Percentiles rank a stretch among this genome's conserved stretches.
Evolutionary conservation across 2,797 vertebrate genomes (phyloP).

Genomic region (Aulostomus chinensis): DNA sequence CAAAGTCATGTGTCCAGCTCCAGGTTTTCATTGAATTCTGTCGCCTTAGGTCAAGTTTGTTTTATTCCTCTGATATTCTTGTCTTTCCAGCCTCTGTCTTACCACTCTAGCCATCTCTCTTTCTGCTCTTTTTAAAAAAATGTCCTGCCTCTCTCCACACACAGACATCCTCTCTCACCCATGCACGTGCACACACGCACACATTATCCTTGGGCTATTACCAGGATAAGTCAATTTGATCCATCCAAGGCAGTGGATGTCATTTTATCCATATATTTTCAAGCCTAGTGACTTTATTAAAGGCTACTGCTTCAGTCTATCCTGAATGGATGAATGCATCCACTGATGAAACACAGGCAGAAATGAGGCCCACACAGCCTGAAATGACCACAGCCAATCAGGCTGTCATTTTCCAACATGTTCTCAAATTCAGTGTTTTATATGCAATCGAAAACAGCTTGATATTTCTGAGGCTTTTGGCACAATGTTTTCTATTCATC

Average conservation of each 20-base stretch:
- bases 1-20: conserved; percentile 91
- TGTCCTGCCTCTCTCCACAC: conserved; percentile 23
- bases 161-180: conserved; percentile 32
- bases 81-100: conserved; percentile 71
- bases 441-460: conserved; percentile 72
- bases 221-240: conserved; percentile 81
- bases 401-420: conserved; percentile 70
- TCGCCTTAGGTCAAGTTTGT: conserved; percentile 89
- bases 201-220: conserved; percentile 78
- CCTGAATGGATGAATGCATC: conserved; percentile 78
- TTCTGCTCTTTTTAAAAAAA: conserved; percentile 54
- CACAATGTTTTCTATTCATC: conserved; percentile 76
- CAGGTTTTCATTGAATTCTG: conserved; percentile 89
- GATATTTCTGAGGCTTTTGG: conserved; percentile 58
- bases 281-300: conserved; percentile 79
- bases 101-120: conserved; percentile 65
- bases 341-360: conserved; percentile 75
- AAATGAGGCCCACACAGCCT: conserved; percentile 71
- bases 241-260: conserved; percentile 76
- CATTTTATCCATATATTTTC: conserved; percentile 82
- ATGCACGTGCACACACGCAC: conserved; percentile 54
- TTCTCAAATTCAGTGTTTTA: conserved; percentile 68
- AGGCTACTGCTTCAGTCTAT: conserved; percentile 78
- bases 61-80: conserved; percentile 86
- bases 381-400: conserved; percentile 76